Evolutionary conservation across 2,888 invertebrate species (phyloP).

Genomic region (Yponomeuta evonymella): DNA sequence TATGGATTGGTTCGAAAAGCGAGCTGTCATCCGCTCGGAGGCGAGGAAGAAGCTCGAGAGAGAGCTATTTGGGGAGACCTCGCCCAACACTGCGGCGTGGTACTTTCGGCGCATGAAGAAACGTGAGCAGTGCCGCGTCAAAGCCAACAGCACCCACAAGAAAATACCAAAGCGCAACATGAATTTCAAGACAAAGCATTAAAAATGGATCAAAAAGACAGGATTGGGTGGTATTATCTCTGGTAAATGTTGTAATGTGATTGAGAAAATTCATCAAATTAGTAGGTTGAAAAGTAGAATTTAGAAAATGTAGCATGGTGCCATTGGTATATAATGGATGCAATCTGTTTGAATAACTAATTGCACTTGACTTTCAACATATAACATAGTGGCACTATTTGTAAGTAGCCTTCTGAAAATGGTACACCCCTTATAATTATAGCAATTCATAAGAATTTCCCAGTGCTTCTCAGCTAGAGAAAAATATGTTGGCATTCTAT

Average conservation of each 20-base stretch:
- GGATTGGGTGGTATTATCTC: neutral
- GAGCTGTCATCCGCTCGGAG: conserved; percentile 48
- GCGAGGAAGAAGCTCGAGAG: conserved; percentile 55
- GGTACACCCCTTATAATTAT: neutral
- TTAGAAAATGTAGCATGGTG: neutral
- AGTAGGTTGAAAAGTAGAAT: neutral
- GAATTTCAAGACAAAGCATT: conserved; percentile 61
- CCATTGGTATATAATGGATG: neutral
- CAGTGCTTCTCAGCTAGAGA: neutral
- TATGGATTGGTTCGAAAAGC: conserved; percentile 54
- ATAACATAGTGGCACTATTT: neutral
- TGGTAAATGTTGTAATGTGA: neutral
- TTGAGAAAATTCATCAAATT: neutral
- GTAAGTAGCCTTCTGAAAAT: neutral
- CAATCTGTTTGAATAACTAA: neutral
- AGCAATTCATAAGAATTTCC: neutral
- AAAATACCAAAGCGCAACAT: conserved; percentile 49
- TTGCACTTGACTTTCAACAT: neutral
- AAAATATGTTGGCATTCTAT: conserved; percentile 6
- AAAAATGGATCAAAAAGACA: conserved; percentile 18
- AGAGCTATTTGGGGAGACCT: conserved; percentile 50
- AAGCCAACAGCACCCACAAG: conserved; percentile 49
- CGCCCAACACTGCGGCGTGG: conserved; percentile 58
- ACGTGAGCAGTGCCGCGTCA: conserved; percentile 62
- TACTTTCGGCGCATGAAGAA: conserved; percentile 67